phyloP scores from a whole-genome alignment of 2,797 vertebrate species.

The Podarcis siculus region DNA sequence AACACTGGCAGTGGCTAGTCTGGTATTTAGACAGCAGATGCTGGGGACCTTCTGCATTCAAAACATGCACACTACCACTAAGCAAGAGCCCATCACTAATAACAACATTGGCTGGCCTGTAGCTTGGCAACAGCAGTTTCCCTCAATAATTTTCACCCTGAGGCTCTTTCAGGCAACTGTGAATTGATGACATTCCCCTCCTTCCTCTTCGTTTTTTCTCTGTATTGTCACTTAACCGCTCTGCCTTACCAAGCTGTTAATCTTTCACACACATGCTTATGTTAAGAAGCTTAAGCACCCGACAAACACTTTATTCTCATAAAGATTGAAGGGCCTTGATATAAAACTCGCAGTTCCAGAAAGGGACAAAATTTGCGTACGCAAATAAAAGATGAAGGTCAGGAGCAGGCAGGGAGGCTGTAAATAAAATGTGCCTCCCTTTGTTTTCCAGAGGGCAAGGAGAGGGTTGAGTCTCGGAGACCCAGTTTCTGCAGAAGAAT shows the following conservation, averaged over 20 bases:
- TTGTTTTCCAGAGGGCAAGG: background rate
- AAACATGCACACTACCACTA: too few relatives aligned
- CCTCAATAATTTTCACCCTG: slow-evolving; percentile 44
- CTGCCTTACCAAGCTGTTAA: slow-evolving; percentile 68
- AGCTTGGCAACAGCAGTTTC: slow-evolving; percentile 29
- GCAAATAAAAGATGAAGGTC: slow-evolving; percentile 74
- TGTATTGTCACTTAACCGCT: slow-evolving; percentile 69
- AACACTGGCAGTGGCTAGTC: too few relatives aligned
- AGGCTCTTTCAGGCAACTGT: slow-evolving; percentile 39
- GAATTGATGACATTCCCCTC: slow-evolving; percentile 67
- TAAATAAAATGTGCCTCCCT: slow-evolving; percentile 59
- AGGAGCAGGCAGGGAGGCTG: slow-evolving; percentile 56
- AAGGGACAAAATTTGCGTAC: slow-evolving; percentile 68
- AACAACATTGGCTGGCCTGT: background rate
- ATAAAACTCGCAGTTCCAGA: slow-evolving; percentile 64
- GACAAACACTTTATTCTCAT: slow-evolving; percentile 73
- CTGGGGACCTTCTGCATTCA: too few relatives aligned
- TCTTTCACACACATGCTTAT: slow-evolving; percentile 72
- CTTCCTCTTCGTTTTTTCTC: slow-evolving; percentile 59
- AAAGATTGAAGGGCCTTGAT: slow-evolving; percentile 73
- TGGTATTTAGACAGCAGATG: too few relatives aligned
- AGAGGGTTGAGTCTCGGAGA: background rate
- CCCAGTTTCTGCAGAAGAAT: background rate
- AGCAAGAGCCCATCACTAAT: too few relatives aligned
- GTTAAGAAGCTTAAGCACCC: slow-evolving; percentile 68